Percentiles rank a stretch among this genome's conserved stretches.
Conservation (phyloP, 2,797 vertebrate species). For the Alosa sapidissima region DNA sequence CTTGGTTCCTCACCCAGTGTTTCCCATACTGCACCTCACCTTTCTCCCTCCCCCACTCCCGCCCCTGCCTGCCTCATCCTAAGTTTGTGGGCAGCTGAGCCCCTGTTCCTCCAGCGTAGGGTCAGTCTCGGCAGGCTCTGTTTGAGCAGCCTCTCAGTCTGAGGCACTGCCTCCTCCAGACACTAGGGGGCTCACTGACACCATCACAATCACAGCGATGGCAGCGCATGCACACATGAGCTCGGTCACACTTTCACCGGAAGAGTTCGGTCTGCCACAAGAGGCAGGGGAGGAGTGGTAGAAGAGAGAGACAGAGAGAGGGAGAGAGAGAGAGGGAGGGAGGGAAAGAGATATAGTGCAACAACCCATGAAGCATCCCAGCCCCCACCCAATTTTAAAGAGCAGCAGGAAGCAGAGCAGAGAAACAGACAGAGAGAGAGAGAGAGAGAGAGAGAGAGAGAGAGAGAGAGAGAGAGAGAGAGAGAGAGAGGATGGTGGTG, state of each 20-base stretch:
- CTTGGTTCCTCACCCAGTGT: neutral
- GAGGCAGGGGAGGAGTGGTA: slow-evolving; percentile 18
- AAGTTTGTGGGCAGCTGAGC: neutral
- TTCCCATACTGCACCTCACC: neutral
- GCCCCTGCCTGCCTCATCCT: neutral
- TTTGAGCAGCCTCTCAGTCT: neutral
- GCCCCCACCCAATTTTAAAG: neutral
- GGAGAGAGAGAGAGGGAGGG: neutral
- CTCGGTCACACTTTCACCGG: slow-evolving; percentile 45
- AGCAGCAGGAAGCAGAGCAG: no score
- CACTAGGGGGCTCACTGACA: slow-evolving; percentile 70
- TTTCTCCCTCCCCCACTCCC: neutral
- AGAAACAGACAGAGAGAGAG: neutral
- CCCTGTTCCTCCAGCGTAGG: neutral
- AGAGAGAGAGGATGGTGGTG: neutral
- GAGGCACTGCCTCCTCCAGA: slow-evolving; percentile 13
- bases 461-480: neutral
- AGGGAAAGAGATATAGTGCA: neutral
- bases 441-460: neutral
- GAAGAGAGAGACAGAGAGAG: neutral
- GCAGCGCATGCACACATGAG: slow-evolving; percentile 26
- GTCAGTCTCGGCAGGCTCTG: neutral
- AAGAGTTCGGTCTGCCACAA: slow-evolving; percentile 64
- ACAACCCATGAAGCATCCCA: neutral
- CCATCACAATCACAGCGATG: neutral